These are phyloP conservation scores for Ctenomys sociabilis DNA, from an alignment of 2,113 vertebrate species.

Conservation along the genomic window DNA sequence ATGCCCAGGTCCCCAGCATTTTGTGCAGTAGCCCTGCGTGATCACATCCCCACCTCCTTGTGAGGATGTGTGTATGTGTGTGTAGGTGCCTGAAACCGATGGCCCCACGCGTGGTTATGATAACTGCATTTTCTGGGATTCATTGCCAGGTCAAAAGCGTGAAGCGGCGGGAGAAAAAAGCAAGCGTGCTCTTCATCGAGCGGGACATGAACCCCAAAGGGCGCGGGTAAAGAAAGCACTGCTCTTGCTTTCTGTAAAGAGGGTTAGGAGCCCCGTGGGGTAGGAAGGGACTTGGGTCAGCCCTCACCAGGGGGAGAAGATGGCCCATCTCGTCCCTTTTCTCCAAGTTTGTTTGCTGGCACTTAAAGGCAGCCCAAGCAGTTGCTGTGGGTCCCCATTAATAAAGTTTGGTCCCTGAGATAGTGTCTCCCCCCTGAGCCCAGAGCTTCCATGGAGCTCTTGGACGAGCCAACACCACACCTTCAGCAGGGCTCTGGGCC, in stretches of 20 bases:
- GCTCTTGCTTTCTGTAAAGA: accelerated
- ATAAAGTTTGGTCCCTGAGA: accelerated
- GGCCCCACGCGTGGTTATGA: background rate
- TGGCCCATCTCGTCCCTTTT: accelerated
- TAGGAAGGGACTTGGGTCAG: accelerated
- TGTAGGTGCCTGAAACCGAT: background rate
- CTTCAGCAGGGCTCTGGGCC: background rate
- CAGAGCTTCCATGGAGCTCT: too few species aligned
- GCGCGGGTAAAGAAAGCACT: constrained; percentile 86
- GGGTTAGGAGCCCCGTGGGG: background rate
- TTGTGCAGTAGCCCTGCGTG: background rate
- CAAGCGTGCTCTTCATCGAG: constrained; percentile 92
- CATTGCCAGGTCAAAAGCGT: constrained; percentile 91
- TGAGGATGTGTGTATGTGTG: too few species aligned
- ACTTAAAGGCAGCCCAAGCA: background rate
- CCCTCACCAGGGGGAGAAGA: background rate
- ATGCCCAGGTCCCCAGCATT: background rate
- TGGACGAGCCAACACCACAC: background rate
- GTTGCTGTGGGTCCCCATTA: accelerated
- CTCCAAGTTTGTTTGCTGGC: background rate
- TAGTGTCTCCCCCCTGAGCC: accelerated
- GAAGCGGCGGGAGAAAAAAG: constrained; percentile 87
- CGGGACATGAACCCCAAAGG: constrained; percentile 82
- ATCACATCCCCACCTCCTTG: background rate
- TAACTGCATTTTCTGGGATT: background rate